These are phyloP conservation scores for Mesocentrotus franciscanus DNA, from an alignment of 53 echinoderm and acorn worm species.

Conservation along the genomic window DNA sequence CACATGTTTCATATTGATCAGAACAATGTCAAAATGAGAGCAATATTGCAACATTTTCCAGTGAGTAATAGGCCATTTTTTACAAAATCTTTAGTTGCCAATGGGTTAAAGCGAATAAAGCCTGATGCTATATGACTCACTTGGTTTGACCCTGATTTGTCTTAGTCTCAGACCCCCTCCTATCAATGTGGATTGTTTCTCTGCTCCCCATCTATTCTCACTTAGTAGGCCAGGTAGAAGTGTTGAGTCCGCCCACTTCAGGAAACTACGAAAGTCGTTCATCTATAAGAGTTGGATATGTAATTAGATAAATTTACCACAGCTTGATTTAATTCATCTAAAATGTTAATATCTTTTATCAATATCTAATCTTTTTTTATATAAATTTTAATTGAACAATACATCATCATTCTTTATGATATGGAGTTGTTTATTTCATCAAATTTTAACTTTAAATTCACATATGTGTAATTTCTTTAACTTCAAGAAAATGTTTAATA, in stretches of 20 bases:
- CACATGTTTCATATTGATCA: no score
- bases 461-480: no score
- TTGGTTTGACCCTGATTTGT: constrained; percentile 79
- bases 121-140: constrained; percentile 59
- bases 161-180: constrained; percentile 85
- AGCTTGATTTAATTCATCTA: background rate
- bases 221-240: constrained; percentile 78
- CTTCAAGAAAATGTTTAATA: no score
- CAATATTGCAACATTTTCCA: no score
- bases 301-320: background rate
- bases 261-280: constrained; percentile 75
- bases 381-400: background rate
- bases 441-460: background rate
- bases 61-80: no score
- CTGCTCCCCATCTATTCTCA: constrained; percentile 70
- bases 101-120: no score
- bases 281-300: constrained; percentile 51
- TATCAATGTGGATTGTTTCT: constrained; percentile 74
- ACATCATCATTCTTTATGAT: background rate
- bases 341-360: background rate
- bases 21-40: no score
- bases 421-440: background rate
- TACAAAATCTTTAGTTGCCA: no score
- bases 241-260: constrained; percentile 76
- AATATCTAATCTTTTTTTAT: background rate